Percentiles rank a stretch among this genome's conserved stretches.
These are phyloP conservation scores for Celastrina argiolus DNA, from an alignment of 2,888 invertebrate species.

Conservation along the genomic window DNA sequence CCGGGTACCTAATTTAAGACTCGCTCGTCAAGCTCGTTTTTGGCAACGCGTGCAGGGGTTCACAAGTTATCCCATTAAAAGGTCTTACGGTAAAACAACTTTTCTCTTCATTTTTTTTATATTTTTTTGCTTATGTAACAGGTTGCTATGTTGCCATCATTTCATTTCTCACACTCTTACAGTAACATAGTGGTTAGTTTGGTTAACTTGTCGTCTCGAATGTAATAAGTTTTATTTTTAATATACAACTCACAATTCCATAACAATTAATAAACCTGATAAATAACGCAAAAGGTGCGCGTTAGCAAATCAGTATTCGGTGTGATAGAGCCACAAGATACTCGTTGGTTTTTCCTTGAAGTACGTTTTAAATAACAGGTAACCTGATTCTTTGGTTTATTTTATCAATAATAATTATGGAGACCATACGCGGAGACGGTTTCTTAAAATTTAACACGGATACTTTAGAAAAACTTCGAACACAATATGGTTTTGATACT, in stretches of 20 bases:
- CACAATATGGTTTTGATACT: constrained; percentile 40
- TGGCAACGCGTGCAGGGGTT: not conserved
- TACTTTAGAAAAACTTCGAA: constrained; percentile 38
- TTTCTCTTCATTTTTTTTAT: not conserved
- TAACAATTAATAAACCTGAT: too few relatives aligned
- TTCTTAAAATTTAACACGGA: constrained; percentile 37
- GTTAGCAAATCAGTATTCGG: not conserved
- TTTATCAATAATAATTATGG: constrained; percentile 34
- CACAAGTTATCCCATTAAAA: not conserved
- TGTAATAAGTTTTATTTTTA: too few relatives aligned
- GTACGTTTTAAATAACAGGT: not conserved
- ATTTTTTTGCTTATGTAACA: too few relatives aligned
- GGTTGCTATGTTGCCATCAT: too few relatives aligned
- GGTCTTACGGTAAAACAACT: not conserved
- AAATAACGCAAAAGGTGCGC: not conserved
- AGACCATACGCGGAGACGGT: constrained; percentile 28
- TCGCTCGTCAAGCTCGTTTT: not conserved
- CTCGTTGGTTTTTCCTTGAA: not conserved
- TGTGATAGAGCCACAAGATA: not conserved
- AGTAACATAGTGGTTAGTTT: too few relatives aligned
- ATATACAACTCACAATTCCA: too few relatives aligned
- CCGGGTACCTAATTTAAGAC: too few relatives aligned
- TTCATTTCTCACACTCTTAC: too few relatives aligned
- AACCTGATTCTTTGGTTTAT: not conserved
- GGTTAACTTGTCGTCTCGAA: too few relatives aligned